A percentile compares a stretch with the other conserved stretches of the same genome.
Conservation (phyloP, 1,140 invertebrate genomes). For the Drosophila tristis region DNA sequence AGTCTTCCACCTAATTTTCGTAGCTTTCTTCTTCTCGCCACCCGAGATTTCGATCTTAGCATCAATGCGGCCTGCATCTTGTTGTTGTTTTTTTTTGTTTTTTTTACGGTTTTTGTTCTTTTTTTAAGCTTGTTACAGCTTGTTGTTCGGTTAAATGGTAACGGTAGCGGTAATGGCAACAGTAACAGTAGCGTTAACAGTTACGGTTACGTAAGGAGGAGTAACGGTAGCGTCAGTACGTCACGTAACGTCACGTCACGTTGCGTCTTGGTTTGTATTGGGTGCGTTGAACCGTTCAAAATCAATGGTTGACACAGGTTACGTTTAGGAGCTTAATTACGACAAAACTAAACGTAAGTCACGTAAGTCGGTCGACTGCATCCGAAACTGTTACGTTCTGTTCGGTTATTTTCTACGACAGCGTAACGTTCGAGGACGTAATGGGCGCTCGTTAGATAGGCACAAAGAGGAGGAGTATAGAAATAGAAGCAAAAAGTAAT, state of each 20-base stretch:
- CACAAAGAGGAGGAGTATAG: slow-evolving; percentile 77
- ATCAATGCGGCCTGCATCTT: slow-evolving; percentile 95
- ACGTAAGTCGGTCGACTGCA: slow-evolving; percentile 33
- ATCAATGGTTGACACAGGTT: slow-evolving; percentile 80
- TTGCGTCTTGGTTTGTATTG: slow-evolving; percentile 19
- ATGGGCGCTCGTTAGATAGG: slow-evolving; percentile 70
- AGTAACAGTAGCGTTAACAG: slow-evolving; percentile 29
- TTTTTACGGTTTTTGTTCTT: slow-evolving; percentile 64
- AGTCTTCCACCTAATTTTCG: slow-evolving; percentile 88
- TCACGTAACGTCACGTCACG: slow-evolving; percentile 14
- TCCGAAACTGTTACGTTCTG: slow-evolving; percentile 46
- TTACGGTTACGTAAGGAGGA: slow-evolving; percentile 14
- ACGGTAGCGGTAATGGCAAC: slow-evolving; percentile 37
- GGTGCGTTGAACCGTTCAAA: slow-evolving; percentile 53
- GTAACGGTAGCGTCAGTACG: slow-evolving; percentile 17
- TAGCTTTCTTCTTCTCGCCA: slow-evolving; percentile 90
- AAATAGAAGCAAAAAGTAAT: slow-evolving; percentile 70
- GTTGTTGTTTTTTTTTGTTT: slow-evolving; percentile 85
- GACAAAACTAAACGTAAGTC: slow-evolving; percentile 73
- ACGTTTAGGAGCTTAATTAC: slow-evolving; percentile 81
- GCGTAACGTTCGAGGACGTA: slow-evolving; percentile 49
- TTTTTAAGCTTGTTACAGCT: slow-evolving; percentile 76
- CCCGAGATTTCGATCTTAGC: slow-evolving; percentile 93
- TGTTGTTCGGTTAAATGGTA: slow-evolving; percentile 60
- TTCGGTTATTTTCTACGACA: slow-evolving; percentile 38